Percentiles rank a stretch among this genome's conserved stretches.
Evolutionary conservation across 2,113 vertebrate genomes (phyloP).

Genomic region (Pygoscelis adeliae): DNA sequence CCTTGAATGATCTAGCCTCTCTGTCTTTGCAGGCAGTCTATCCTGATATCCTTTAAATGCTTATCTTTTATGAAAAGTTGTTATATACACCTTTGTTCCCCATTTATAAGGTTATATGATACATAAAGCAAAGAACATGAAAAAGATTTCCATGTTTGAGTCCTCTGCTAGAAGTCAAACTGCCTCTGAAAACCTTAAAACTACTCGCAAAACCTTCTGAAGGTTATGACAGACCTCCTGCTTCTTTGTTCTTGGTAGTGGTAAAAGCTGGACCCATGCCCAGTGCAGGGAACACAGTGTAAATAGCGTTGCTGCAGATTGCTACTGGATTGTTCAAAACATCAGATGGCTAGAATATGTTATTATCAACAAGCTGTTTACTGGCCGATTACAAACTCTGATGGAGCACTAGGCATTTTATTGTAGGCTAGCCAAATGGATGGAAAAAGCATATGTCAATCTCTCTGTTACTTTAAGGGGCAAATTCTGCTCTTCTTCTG

Average conservation of each 20-base stretch:
- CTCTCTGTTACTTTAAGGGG: constrained; percentile 26
- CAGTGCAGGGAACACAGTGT: neutral
- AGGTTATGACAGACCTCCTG: constrained; percentile 12
- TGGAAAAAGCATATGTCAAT: constrained; percentile 48
- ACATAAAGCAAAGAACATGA: neutral
- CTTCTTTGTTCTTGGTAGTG: constrained; percentile 43
- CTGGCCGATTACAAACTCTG: constrained; percentile 25
- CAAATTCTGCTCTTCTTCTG: constrained; percentile 13
- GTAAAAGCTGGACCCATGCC: constrained; percentile 14
- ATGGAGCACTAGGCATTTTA: constrained; percentile 48
- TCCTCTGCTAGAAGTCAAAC: neutral
- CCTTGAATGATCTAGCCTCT: neutral
- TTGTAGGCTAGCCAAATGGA: constrained; percentile 40
- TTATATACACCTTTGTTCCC: neutral
- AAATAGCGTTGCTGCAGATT: constrained; percentile 15
- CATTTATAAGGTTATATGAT: neutral
- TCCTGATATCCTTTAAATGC: neutral
- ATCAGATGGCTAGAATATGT: constrained; percentile 55
- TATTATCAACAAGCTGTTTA: constrained; percentile 58
- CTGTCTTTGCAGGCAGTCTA: neutral
- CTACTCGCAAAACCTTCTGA: constrained; percentile 8
- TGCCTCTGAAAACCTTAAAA: neutral
- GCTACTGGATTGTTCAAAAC: constrained; percentile 45
- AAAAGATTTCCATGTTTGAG: neutral
- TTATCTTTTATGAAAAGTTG: neutral